Conservation (phyloP, 2,888 invertebrate genomes). For the Ashinkailepas kermadecensis region DNA sequence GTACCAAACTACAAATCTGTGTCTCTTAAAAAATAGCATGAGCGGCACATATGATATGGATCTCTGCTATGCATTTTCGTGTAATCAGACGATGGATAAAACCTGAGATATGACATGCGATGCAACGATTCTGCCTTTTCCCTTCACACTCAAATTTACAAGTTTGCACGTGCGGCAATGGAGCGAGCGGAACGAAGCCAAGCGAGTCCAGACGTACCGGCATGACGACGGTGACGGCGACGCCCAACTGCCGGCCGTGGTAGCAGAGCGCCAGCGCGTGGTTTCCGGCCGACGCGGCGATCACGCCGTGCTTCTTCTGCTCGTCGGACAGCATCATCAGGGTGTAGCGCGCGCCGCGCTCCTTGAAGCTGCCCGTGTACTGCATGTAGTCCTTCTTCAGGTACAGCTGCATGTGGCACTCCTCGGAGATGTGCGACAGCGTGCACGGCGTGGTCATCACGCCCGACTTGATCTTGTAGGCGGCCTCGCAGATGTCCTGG, state of each 20-base stretch:
- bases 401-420: slow-evolving; percentile 75
- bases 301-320: slow-evolving; percentile 67
- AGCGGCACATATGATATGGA: too few species aligned
- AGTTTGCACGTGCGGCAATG: too few species aligned
- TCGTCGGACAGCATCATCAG: slow-evolving; percentile 64
- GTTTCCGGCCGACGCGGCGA: slow-evolving; percentile 89
- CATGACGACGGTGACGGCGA: slow-evolving; percentile 63
- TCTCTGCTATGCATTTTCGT: too few species aligned
- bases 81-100: too few species aligned
- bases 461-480: slow-evolving; percentile 75
- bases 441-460: slow-evolving; percentile 72
- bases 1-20: too few species aligned
- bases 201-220: background rate
- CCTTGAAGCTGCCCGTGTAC: slow-evolving; percentile 81
- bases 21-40: too few species aligned
- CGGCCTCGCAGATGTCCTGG: slow-evolving; percentile 78
- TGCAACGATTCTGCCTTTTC: too few species aligned
- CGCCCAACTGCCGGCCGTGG: slow-evolving; percentile 61
- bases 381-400: slow-evolving; percentile 92
- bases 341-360: slow-evolving; percentile 83
- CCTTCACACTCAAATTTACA: too few species aligned
- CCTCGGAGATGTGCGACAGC: slow-evolving; percentile 64
- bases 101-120: too few species aligned
- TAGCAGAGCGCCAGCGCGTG: slow-evolving; percentile 80
- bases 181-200: too few species aligned